phyloP scores from a whole-genome alignment of 2,888 invertebrate species.

The Sicus ferrugineus region DNA sequence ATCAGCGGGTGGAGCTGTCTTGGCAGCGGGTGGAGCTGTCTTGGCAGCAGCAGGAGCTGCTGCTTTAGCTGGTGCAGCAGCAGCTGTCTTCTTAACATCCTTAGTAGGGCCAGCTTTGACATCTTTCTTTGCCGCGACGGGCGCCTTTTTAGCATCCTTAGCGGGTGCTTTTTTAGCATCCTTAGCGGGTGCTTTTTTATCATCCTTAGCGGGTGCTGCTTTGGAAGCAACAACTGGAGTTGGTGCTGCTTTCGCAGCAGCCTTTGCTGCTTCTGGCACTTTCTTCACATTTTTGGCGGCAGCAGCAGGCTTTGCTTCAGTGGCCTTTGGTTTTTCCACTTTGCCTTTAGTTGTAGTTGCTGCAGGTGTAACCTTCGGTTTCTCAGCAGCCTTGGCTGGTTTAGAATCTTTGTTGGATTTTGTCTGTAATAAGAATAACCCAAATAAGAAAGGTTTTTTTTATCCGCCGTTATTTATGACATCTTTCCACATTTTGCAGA shows the following conservation, averaged over 20 bases:
- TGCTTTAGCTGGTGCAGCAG: slow-evolving; percentile 45
- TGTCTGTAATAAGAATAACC: too few species aligned
- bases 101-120: slow-evolving; percentile 46
- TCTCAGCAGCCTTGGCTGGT: slow-evolving; percentile 60
- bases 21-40: slow-evolving; percentile 45
- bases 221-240: slow-evolving; percentile 39
- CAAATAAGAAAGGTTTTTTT: too few species aligned
- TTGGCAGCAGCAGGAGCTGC: slow-evolving; percentile 37
- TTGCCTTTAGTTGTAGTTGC: slow-evolving; percentile 59
- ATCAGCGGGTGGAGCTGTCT: too few species aligned
- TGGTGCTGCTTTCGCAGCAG: slow-evolving; percentile 58
- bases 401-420: slow-evolving; percentile 62
- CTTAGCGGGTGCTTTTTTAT: slow-evolving; percentile 46
- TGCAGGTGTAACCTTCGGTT: slow-evolving; percentile 54
- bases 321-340: slow-evolving; percentile 62
- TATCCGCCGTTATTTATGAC: slow-evolving; percentile 35
- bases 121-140: slow-evolving; percentile 45
- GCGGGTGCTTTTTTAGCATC: slow-evolving; percentile 38
- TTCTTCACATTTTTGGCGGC: slow-evolving; percentile 63
- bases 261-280: slow-evolving; percentile 59
- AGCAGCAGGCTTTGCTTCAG: slow-evolving; percentile 60
- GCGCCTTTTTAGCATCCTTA: slow-evolving; percentile 45
- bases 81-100: slow-evolving; percentile 45
- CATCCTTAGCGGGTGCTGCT: slow-evolving; percentile 38
- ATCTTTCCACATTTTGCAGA: slow-evolving; percentile 22